Evolutionary conservation across 1,140 invertebrate species (phyloP), one percentile per base, ranked within the genome.

Genomic region (Pogonomyrmex californicus): DNA sequence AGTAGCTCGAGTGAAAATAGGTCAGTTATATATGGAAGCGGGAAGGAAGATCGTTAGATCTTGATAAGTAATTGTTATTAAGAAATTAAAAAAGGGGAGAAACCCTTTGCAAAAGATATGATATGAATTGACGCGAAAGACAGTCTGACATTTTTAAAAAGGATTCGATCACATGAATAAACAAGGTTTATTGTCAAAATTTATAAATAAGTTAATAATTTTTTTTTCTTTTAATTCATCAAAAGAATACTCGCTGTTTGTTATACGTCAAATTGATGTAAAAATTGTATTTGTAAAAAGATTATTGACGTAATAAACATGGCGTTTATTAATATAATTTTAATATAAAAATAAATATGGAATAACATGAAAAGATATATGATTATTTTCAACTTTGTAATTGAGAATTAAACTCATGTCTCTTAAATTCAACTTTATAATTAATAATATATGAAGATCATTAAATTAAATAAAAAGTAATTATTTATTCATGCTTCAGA

Each of bases 1-100:
- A 66, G 76, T 33, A 65, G 10, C 14, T 65, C 58, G 17, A 36
- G 30, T 36, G 30, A 78, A 60, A 65, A 47, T 65, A 33, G 71
- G 38, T 75, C 54, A 30, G 44, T 65, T 17, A 23, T 41, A 17
- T 47, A 47, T 4, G 47, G 4, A 44, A 41, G 17, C 41, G 6
- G 7, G 47, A 44, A 60, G 12, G 17, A 60, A 44, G 1, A 23
- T 56, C 17, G n/a, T 56, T 73, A 56, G 2, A 75, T 58, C n/a
- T 10, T 60, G 60, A 71, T 23, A 10, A 49, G 12, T 12, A 23
- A 17, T 38, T 75, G 14, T 44, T 41, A 41, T 44, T 36, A 33
- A 49, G n/a, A 4, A 1, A 58, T 58, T 58, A 49, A 17, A 71
- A n/a, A 44, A 44, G 1, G 0, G 2, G 0, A 5, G 6, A 17